These are phyloP conservation scores for Catharus minimus DNA, from an alignment of 2,113 vertebrate species.

Conservation along the genomic window DNA sequence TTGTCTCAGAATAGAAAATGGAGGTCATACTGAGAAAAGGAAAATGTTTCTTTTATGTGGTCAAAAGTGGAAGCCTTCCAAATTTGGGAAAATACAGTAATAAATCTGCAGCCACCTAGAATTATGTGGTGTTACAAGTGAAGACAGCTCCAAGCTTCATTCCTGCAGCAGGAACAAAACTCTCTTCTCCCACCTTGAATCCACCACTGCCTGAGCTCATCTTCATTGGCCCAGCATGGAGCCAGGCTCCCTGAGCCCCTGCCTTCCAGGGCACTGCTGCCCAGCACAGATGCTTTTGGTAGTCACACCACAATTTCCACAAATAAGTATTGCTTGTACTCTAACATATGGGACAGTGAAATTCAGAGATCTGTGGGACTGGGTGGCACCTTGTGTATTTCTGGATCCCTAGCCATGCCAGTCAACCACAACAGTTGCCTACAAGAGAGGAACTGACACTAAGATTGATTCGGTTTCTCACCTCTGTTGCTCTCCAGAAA, in stretches of 20 bases:
- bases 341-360: neutral
- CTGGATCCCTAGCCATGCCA: neutral
- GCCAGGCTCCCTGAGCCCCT: neutral
- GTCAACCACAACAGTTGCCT: neutral
- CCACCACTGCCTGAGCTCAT: neutral
- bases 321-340: neutral
- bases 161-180: neutral
- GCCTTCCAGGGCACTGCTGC: neutral
- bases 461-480: rapidly evolving
- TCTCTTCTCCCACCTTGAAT: neutral
- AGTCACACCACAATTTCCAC: neutral
- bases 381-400: rapidly evolving
- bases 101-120: conserved; percentile 54
- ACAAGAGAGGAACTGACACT: neutral
- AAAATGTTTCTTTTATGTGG: conserved; percentile 47
- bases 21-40: conserved; percentile 32
- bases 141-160: conserved; percentile 42
- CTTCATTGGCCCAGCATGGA: neutral
- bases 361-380: neutral
- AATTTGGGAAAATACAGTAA: conserved; percentile 30
- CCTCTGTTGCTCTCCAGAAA: neutral
- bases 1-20: conserved; percentile 46
- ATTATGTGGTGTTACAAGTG: conserved; percentile 55
- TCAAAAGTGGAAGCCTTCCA: conserved; percentile 44
- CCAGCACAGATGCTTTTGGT: neutral